These are phyloP conservation scores for Lophura nycthemera DNA, from an alignment of 2,113 vertebrate species.

Conservation along the genomic window DNA sequence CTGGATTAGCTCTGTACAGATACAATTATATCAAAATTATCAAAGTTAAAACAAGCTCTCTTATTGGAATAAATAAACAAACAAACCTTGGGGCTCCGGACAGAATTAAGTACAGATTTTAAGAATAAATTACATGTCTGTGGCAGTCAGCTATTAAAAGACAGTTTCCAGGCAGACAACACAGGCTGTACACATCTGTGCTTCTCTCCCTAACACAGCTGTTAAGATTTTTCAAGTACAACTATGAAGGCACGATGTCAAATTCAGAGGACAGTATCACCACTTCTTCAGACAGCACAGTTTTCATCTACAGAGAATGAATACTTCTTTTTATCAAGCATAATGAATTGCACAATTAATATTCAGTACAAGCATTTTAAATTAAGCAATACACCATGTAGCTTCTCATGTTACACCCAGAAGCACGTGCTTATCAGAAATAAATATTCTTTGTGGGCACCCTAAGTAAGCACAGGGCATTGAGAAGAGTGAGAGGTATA, in stretches of 20 bases:
- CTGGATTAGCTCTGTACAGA: not conserved
- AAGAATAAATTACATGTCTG: not conserved
- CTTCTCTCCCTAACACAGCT: not conserved
- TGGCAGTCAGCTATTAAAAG: not conserved
- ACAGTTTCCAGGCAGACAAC: not conserved
- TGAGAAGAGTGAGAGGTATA: not conserved
- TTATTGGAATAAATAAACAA: not conserved
- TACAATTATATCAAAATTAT: not conserved
- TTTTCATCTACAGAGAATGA: no score
- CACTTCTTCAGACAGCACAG: no score
- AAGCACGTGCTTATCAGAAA: not conserved
- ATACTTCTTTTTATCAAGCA: no score
- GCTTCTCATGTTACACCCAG: not conserved
- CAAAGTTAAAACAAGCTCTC: not conserved
- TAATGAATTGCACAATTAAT: no score
- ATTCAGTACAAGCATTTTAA: not conserved
- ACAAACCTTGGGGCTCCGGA: not conserved
- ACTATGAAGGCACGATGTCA: not conserved
- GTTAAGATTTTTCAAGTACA: not conserved
- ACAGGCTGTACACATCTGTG: accelerated
- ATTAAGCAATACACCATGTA: not conserved
- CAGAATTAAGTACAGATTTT: not conserved
- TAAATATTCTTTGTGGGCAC: not conserved
- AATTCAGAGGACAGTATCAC: no score
- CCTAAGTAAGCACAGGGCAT: not conserved